Evolutionary conservation across 2,113 vertebrate species (phyloP).

Genomic region (Crotalus viridis): DNA sequence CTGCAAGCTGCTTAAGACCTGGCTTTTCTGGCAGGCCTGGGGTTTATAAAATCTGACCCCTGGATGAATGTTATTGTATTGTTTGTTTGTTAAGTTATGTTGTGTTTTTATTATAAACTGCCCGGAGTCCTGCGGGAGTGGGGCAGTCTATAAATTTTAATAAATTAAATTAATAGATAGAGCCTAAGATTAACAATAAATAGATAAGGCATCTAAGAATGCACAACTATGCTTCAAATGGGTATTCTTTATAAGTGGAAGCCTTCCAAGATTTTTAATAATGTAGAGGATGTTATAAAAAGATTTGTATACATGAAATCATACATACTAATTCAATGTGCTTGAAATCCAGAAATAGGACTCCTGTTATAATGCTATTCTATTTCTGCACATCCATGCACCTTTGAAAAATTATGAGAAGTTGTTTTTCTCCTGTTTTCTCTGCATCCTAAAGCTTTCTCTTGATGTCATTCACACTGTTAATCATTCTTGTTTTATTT

Average conservation of each 20-base stretch:
- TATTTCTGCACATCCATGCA: not conserved
- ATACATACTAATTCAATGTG: not conserved
- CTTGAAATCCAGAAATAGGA: not conserved
- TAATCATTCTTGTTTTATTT: not conserved
- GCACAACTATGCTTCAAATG: not conserved
- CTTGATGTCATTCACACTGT: not conserved
- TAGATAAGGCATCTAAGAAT: not conserved
- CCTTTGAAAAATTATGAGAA: not conserved
- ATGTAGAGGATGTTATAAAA: not conserved
- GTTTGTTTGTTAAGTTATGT: no score
- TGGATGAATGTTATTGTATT: no score
- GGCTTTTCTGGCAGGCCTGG: no score
- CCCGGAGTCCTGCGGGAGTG: no score
- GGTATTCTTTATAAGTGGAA: not conserved
- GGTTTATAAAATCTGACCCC: no score
- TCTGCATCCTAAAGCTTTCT: not conserved
- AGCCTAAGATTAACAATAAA: not conserved
- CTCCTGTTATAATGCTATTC: not conserved
- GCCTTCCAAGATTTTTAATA: not conserved
- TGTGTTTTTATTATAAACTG: no score
- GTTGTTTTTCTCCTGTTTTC: not conserved
- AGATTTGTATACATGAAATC: not conserved
- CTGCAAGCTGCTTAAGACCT: no score
- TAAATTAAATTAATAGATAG: not conserved
- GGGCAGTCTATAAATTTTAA: no score